These are phyloP conservation scores for Chrysolina haemoptera DNA, from an alignment of 2,888 invertebrate genomes.

Conservation along the genomic window DNA sequence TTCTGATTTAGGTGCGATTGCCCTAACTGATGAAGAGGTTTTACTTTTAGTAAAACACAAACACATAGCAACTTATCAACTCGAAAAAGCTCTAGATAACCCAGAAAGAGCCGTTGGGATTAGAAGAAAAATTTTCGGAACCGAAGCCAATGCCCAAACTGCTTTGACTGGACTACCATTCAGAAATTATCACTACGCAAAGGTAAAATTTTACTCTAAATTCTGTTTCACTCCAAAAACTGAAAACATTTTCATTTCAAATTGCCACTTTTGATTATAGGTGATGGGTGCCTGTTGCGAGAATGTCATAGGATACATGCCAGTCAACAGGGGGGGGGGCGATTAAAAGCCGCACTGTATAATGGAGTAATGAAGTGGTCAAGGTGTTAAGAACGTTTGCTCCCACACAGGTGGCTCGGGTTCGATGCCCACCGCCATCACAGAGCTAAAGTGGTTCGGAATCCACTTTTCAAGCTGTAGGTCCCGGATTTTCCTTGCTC, in stretches of 20 bases:
- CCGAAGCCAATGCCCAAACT: constrained; percentile 74
- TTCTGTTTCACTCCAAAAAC: too few species aligned
- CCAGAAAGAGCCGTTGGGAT: constrained; percentile 90
- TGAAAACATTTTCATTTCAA: too few species aligned
- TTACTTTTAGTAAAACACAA: constrained; percentile 85
- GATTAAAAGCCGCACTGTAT: too few species aligned
- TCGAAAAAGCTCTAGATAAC: constrained; percentile 88
- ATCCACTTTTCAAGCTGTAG: too few species aligned
- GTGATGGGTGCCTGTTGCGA: constrained; percentile 96
- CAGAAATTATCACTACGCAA: constrained; percentile 88
- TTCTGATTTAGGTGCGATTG: constrained; percentile 79
- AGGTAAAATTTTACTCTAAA: constrained; percentile 72
- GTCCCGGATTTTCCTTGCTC: too few species aligned
- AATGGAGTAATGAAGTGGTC: too few species aligned
- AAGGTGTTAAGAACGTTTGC: too few species aligned
- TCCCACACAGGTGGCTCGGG: too few species aligned
- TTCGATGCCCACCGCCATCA: too few species aligned
- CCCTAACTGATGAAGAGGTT: constrained; percentile 88
- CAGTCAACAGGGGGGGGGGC: too few species aligned
- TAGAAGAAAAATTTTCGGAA: constrained; percentile 79
- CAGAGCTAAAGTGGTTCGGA: too few species aligned
- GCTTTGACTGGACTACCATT: constrained; percentile 85
- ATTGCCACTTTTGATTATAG: constrained; percentile 60
- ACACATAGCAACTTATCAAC: constrained; percentile 87
- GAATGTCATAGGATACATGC: constrained; percentile 97